phyloP scores from a whole-genome alignment of 2,888 invertebrate genomes.

The Calameuta idolon region DNA sequence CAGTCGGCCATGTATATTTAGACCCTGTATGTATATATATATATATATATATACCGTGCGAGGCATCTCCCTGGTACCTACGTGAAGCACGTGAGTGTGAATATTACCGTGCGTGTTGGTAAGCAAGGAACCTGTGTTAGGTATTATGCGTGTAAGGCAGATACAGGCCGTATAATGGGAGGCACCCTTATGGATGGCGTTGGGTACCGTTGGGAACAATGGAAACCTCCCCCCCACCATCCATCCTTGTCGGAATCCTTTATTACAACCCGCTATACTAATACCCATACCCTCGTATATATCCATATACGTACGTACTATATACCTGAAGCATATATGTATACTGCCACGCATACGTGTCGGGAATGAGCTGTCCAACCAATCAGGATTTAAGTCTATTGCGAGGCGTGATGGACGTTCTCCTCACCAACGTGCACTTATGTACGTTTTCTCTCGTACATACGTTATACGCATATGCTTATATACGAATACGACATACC shows the following conservation, averaged over 20 bases:
- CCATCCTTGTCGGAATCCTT: slow-evolving; percentile 65
- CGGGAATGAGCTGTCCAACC: slow-evolving; percentile 57
- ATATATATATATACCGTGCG: slow-evolving; percentile 35
- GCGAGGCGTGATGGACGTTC: slow-evolving; percentile 54
- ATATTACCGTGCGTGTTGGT: neutral
- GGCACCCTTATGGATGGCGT: slow-evolving; percentile 61
- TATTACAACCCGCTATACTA: slow-evolving; percentile 54
- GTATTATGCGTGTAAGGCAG: slow-evolving; percentile 35
- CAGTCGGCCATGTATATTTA: slow-evolving; percentile 36
- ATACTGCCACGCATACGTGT: slow-evolving; percentile 30
- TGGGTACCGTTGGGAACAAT: slow-evolving; percentile 63
- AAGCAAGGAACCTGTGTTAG: slow-evolving; percentile 20
- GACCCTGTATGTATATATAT: slow-evolving; percentile 29
- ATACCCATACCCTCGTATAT: slow-evolving; percentile 37
- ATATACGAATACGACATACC: neutral
- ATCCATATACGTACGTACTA: slow-evolving; percentile 17
- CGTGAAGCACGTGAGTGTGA: neutral
- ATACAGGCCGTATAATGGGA: slow-evolving; percentile 59
- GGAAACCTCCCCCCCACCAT: slow-evolving; percentile 48
- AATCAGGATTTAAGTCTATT: slow-evolving; percentile 63
- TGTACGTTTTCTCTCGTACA: slow-evolving; percentile 4
- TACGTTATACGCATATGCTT: neutral
- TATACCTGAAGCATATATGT: slow-evolving; percentile 11
- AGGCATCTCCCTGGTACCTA: slow-evolving; percentile 25
- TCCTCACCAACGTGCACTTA: slow-evolving; percentile 19